These are phyloP conservation scores for Papilio protenor DNA, from an alignment of 2,888 invertebrate species.

Conservation along the genomic window DNA sequence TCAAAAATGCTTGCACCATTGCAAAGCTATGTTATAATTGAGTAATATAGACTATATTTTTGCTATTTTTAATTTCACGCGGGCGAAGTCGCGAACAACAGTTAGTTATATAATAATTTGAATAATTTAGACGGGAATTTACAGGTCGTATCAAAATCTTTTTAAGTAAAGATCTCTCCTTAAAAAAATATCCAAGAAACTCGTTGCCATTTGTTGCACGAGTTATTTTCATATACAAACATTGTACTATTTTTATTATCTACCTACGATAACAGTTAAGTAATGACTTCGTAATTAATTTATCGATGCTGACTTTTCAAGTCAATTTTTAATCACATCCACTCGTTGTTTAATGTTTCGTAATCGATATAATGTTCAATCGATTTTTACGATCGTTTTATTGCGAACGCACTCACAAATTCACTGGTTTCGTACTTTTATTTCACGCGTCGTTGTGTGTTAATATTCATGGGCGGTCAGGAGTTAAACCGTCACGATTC, in stretches of 20 bases:
- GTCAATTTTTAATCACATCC: conserved; percentile 32
- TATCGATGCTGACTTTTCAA: conserved; percentile 11
- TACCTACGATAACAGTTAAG: background rate
- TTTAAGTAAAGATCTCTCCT: background rate
- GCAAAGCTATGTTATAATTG: too few species aligned
- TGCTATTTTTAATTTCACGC: too few species aligned
- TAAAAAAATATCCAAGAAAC: background rate
- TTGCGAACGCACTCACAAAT: conserved; percentile 23
- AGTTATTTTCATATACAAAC: too few species aligned
- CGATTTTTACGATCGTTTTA: conserved; percentile 34
- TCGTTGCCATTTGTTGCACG: background rate
- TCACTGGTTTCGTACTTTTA: conserved; percentile 5
- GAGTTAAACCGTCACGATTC: conserved; percentile 27
- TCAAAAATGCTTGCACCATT: too few species aligned
- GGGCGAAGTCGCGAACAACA: too few species aligned
- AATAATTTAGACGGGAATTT: too few species aligned
- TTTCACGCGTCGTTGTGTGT: conserved; percentile 15
- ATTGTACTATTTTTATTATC: background rate
- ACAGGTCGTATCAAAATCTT: too few species aligned
- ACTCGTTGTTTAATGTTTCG: conserved; percentile 28
- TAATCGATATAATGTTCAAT: conserved; percentile 31
- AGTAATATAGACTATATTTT: too few species aligned
- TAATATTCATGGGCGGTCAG: conserved; percentile 24
- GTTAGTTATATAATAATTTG: too few species aligned
- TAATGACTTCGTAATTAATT: conserved; percentile 23